phyloP scores from a whole-genome alignment of 2,888 invertebrate genomes.

The Colletes collaris region DNA sequence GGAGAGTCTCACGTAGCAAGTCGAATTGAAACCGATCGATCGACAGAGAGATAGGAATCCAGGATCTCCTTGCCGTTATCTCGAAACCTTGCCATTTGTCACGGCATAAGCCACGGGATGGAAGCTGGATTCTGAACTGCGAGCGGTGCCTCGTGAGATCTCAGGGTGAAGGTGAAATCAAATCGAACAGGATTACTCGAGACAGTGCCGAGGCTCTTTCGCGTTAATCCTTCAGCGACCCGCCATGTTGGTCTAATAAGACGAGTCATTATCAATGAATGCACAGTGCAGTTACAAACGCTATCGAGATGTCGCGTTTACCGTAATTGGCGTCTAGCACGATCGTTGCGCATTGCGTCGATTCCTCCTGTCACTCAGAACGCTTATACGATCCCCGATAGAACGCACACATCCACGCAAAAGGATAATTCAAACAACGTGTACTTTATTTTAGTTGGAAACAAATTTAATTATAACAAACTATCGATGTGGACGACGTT shows the following conservation, averaged over 20 bases:
- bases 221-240: slow-evolving; percentile 47
- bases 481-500: no score
- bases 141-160: slow-evolving; percentile 48
- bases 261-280: slow-evolving; percentile 24
- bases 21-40: slow-evolving; percentile 70
- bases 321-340: slow-evolving; percentile 2
- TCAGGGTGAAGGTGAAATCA: slow-evolving; percentile 56
- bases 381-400: no score
- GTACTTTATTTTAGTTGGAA: no score
- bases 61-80: slow-evolving; percentile 62
- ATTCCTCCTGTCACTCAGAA: no score
- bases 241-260: slow-evolving; percentile 45
- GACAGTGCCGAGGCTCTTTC: slow-evolving; percentile 23
- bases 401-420: no score
- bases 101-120: slow-evolving; percentile 64
- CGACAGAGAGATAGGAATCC: slow-evolving; percentile 56
- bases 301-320: slow-evolving; percentile 27
- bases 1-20: slow-evolving; percentile 26
- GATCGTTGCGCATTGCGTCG: neutral
- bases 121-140: slow-evolving; percentile 52
- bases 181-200: slow-evolving; percentile 50
- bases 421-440: no score
- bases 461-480: no score
- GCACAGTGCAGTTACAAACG: slow-evolving; percentile 1
- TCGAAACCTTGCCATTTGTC: slow-evolving; percentile 69